These are phyloP conservation scores for Bolinopsis microptera DNA, from an alignment of 37 sponge, comb jelly and placozoan genomes.

Conservation along the genomic window DNA sequence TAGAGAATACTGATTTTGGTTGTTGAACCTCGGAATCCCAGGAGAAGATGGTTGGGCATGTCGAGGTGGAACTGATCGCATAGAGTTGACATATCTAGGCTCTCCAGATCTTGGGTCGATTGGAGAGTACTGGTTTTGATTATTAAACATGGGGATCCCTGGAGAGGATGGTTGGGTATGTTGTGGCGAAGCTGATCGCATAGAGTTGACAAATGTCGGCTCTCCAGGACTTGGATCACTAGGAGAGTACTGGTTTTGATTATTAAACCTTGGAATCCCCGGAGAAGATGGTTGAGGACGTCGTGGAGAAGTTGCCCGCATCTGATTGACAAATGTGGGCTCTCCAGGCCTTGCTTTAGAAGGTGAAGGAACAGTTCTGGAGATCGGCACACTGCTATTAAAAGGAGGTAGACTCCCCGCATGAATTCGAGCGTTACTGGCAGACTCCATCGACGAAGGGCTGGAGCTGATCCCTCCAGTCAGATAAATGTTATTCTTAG, in stretches of 20 bases:
- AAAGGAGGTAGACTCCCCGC: slow-evolving; percentile 32
- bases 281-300: neutral
- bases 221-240: neutral
- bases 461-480: neutral
- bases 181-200: neutral
- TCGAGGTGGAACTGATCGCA: neutral
- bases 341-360: neutral
- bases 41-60: neutral
- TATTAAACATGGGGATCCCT: neutral
- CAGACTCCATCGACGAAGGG: neutral
- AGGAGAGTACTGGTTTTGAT: neutral
- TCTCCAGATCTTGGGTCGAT: neutral
- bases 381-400: neutral
- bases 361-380: neutral
- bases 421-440: neutral
- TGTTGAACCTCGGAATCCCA: neutral
- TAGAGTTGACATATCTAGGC: too few relatives aligned
- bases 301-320: neutral
- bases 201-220: neutral
- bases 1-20: neutral
- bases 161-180: neutral
- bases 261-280: neutral
- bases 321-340: neutral
- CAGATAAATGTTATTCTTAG: neutral
- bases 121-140: neutral